Evolutionary conservation across 2,113 vertebrate species (phyloP), one percentile per base, ranked within the genome.

Genomic region (Centropus bengalensis): DNA sequence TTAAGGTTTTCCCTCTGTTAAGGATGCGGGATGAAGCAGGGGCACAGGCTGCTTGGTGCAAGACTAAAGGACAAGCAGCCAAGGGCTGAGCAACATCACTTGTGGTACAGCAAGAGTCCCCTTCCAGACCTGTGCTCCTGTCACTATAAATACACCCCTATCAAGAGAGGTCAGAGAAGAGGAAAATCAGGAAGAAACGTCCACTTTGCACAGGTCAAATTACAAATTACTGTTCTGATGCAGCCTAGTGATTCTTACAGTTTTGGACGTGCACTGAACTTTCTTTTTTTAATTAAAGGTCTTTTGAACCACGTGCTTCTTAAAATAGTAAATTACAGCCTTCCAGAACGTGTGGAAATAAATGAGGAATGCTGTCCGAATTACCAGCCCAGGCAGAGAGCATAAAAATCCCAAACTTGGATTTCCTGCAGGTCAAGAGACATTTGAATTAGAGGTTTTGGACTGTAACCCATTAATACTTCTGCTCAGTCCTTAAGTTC

Each of bases 271-370:
- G 22, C 22, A 82, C 30, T 30, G 2, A 94, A 94, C 33, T 89
- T 91, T 69, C 21, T 76, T 94, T 79, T 87, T 93, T 73, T 89
- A 94, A 94, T 95, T 94, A 88, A 88, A 95, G 71, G 71, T 67
- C 79, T 93, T 95, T 70, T 91, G 79, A 95, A 89, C 86, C 75
- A 93, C 8, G 12, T 54, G 79, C 44, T 91, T 67, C 91, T 78
- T 83, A 89, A 96, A 97, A 96, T 90, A 94, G 93, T 49, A 90
- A 95, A 96, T 91, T 75, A 85, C 79, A 91, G 47, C 82, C 88
- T 82, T 82, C 76, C 69, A 14, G 73, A 64, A 63, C 80, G 83
- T 83, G 56, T 71, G 89, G 82, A 83, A 91, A 94, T 83, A 94
- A 91, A 90, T 81, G 47, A 91, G 71, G 75, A 95, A 81, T 21